Base-by-base conservation (phyloP, 2,888 invertebrate genomes). In the Acleris literana region DNA sequence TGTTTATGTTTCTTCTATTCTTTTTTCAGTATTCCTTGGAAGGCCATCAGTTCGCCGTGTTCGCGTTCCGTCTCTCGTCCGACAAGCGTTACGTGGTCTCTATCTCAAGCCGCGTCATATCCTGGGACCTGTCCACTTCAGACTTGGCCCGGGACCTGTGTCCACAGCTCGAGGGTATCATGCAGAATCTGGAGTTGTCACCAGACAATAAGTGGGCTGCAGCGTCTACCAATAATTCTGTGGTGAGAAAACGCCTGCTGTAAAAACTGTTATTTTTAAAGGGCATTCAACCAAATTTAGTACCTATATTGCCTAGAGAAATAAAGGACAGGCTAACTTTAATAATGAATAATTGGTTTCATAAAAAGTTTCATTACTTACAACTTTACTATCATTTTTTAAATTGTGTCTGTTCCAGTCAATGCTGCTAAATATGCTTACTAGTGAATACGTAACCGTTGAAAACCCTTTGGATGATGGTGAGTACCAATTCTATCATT, bases 31-130 rank as follows among this genome's bases (percentile, higher is more conserved):
- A 98, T 83, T 99, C 99, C 0, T 88, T 99, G 53, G 99, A 99
- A 92, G 99, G 99, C 0, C 99, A 99, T 86, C 98, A 98, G 81
- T 99, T 99, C 82, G 99, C 99, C 0, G 98, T 99, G 0, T 99
- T 99, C 85, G 97, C 96, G 1, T 97, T 98, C 83, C 96, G 96
- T 13, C 85, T 99, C 29, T 98, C 98, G 7, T 96, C 97, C 0
- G 98, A 99, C 87, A 96, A 95, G 77, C 95, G 98, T 29, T 98
- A 98, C 86, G 96, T 99, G 71, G 97, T 99, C 0, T 98, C 99
- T 2, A 98, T 99, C 75, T 99, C 99, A 3, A 99, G 99, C 79
- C 94, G 97, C 74, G 98, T 99, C 72, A 98, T 99, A 72, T 99
- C 99, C 43, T 99, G 99, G 96, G 99, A 99, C 89, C 87, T 99